Evolutionary conservation across 2,888 invertebrate species (phyloP).

Genomic region (Brenthis hecate): DNA sequence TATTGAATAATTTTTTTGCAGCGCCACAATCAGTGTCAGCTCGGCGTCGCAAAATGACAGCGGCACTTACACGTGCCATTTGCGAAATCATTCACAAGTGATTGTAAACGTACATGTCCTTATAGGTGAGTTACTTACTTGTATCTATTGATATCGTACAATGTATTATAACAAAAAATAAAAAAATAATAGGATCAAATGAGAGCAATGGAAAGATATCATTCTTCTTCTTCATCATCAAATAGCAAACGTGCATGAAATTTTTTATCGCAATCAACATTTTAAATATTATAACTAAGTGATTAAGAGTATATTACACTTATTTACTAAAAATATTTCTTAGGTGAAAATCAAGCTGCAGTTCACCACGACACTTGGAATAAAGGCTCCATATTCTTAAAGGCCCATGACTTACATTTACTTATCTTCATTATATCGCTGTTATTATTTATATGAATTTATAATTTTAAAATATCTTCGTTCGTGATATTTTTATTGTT

Average conservation of each 20-base stretch:
- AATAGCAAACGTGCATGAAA: too few relatives aligned
- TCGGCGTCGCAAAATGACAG: slow-evolving; percentile 85
- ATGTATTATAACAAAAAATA: neutral
- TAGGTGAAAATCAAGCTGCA: slow-evolving; percentile 84
- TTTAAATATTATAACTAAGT: too few relatives aligned
- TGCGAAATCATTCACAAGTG: slow-evolving; percentile 84
- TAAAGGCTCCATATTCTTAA: slow-evolving; percentile 72
- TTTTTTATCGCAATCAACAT: too few relatives aligned
- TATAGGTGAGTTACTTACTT: slow-evolving; percentile 78
- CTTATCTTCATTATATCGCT: slow-evolving; percentile 54
- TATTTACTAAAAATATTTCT: neutral
- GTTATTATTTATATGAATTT: slow-evolving; percentile 56
- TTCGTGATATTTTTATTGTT: slow-evolving; percentile 4
- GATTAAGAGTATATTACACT: neutral
- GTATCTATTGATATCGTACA: neutral
- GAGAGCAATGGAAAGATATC: too few relatives aligned
- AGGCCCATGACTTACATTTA: slow-evolving; percentile 57
- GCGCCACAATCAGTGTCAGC: slow-evolving; percentile 75
- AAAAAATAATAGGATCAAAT: too few relatives aligned
- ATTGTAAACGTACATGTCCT: slow-evolving; percentile 86
- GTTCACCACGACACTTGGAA: slow-evolving; percentile 85
- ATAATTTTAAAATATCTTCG: neutral
- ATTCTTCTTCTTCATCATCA: too few relatives aligned
- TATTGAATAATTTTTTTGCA: slow-evolving; percentile 37
- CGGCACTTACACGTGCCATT: slow-evolving; percentile 85